These are phyloP conservation scores for Dexiosoma caninum DNA, from an alignment of 2,888 invertebrate species.

Conservation along the genomic window DNA sequence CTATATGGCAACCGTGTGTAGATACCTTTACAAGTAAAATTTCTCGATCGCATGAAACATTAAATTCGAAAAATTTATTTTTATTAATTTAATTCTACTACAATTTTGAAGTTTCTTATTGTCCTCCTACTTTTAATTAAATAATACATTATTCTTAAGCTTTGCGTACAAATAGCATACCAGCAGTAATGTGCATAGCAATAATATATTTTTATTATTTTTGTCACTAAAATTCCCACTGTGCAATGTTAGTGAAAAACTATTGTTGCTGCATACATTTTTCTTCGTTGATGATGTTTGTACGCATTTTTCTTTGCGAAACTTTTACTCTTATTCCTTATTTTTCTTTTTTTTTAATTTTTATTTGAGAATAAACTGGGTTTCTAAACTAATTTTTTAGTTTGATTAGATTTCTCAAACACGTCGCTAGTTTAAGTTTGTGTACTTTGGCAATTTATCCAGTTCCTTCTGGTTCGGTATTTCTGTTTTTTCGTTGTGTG, in stretches of 20 bases:
- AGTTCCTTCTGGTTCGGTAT: background rate
- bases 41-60: too few relatives aligned
- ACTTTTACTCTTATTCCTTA: background rate
- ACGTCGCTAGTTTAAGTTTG: constrained; percentile 19
- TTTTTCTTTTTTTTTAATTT: background rate
- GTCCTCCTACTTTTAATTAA: too few relatives aligned
- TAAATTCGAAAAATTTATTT: too few relatives aligned
- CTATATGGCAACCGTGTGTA: too few relatives aligned
- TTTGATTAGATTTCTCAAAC: constrained; percentile 46
- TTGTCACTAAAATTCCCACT: background rate
- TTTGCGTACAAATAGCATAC: too few relatives aligned
- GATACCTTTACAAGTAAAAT: too few relatives aligned
- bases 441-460: constrained; percentile 42
- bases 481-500: background rate
- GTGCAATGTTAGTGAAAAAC: background rate
- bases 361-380: background rate
- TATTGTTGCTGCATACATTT: background rate
- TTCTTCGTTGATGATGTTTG: background rate
- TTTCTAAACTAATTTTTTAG: constrained; percentile 37
- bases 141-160: too few relatives aligned
- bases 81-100: too few relatives aligned
- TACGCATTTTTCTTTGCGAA: constrained; percentile 44
- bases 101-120: too few relatives aligned
- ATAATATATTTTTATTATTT: background rate
- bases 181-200: too few relatives aligned